Percentiles rank a stretch among this genome's conserved stretches.
These are phyloP conservation scores for Percina caprodes DNA, from an alignment of 2,113 vertebrate genomes.

Conservation along the genomic window DNA sequence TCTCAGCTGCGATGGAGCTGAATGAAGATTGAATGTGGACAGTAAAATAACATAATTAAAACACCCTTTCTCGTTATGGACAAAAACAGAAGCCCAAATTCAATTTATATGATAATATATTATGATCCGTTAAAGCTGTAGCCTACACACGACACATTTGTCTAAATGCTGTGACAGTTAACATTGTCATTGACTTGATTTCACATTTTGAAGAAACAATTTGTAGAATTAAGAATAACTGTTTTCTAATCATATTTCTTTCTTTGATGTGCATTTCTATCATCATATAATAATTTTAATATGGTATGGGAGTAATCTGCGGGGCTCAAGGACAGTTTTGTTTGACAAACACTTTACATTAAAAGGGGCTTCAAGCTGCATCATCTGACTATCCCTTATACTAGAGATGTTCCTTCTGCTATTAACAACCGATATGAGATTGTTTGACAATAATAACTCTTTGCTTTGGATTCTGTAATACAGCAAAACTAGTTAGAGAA, in stretches of 20 bases:
- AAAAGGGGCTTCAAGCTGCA: neutral
- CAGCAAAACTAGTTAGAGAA: neutral
- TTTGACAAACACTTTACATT: neutral
- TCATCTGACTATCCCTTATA: neutral
- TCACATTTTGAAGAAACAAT: slow-evolving; percentile 11
- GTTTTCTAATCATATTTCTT: neutral
- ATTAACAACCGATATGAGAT: neutral
- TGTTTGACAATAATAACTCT: neutral
- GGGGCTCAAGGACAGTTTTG: neutral
- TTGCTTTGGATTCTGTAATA: neutral
- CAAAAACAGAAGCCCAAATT: slow-evolving; percentile 73
- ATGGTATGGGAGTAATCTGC: neutral
- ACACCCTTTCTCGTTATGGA: slow-evolving; percentile 69
- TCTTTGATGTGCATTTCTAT: neutral
- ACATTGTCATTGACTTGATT: slow-evolving; percentile 15
- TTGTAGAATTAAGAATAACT: neutral
- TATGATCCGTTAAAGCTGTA: slow-evolving; percentile 45
- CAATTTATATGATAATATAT: slow-evolving; percentile 81
- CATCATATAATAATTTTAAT: neutral
- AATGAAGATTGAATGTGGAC: slow-evolving; percentile 63
- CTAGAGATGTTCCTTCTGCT: neutral
- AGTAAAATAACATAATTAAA: slow-evolving; percentile 80
- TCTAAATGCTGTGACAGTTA: slow-evolving; percentile 35
- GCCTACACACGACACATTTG: slow-evolving; percentile 44
- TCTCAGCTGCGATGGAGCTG: slow-evolving; percentile 66